phyloP scores from a whole-genome alignment of 2,888 invertebrate genomes.

The Pilophorus perplexus region DNA sequence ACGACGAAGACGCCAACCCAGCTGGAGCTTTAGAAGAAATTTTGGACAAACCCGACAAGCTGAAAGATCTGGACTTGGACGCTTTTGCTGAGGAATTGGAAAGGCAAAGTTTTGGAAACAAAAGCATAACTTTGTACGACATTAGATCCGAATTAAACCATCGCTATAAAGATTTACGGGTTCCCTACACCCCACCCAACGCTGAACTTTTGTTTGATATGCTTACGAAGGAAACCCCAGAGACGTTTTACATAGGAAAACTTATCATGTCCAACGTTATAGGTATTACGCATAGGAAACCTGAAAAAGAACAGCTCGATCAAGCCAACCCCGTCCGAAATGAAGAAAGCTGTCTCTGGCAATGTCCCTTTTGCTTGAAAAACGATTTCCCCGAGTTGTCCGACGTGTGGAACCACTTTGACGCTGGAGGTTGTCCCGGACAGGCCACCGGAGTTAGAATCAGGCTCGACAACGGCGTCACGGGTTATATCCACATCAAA shows the following conservation, averaged over 20 bases:
- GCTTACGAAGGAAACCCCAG: constrained; percentile 92
- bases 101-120: constrained; percentile 83
- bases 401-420: constrained; percentile 97
- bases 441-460: constrained; percentile 89
- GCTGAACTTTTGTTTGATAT: constrained; percentile 90
- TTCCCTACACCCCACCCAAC: constrained; percentile 72
- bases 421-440: constrained; percentile 92
- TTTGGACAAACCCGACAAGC: constrained; percentile 86
- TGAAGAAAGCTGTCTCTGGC: constrained; percentile 93
- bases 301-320: constrained; percentile 89
- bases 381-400: constrained; percentile 94
- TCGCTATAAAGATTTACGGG: constrained; percentile 86
- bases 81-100: constrained; percentile 97
- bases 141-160: constrained; percentile 93
- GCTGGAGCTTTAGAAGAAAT: constrained; percentile 97
- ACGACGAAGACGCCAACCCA: constrained; percentile 94
- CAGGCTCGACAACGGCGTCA: constrained; percentile 86
- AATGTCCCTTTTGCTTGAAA: constrained; percentile 94
- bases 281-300: constrained; percentile 79
- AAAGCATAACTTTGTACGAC: constrained; percentile 93
- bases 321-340: constrained; percentile 94
- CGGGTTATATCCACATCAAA: constrained; percentile 90
- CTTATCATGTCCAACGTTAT: constrained; percentile 78
- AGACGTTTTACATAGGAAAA: constrained; percentile 86
- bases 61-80: constrained; percentile 95